Evolutionary conservation across 2,888 invertebrate species (phyloP).

Genomic region (Chrysopilus asiliformis): DNA sequence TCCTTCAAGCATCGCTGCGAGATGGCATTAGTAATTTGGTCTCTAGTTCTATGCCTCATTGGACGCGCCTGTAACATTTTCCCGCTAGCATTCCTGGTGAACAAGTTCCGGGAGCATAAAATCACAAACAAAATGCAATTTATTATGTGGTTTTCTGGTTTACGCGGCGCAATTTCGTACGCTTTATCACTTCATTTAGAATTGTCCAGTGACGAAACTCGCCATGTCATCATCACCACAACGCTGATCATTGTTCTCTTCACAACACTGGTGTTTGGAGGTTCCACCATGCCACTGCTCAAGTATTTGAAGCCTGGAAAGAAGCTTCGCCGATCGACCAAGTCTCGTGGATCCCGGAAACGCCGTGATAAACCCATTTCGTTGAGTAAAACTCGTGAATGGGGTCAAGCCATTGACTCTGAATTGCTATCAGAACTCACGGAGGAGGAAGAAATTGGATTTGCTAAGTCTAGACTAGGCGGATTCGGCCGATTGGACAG

Average conservation of each 20-base stretch:
- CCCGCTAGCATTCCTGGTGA: conserved; percentile 83
- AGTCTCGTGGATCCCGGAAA: conserved; percentile 34
- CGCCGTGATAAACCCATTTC: conserved; percentile 65
- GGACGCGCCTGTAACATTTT: conserved; percentile 96
- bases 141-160: conserved; percentile 98
- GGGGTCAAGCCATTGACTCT: conserved; percentile 90
- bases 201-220: conserved; percentile 75
- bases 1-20: conserved; percentile 91
- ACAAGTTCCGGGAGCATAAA: conserved; percentile 93
- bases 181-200: conserved; percentile 91
- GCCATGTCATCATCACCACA: conserved; percentile 93
- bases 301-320: conserved; percentile 62
- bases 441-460: conserved; percentile 78
- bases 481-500: conserved; percentile 88
- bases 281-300: conserved; percentile 92
- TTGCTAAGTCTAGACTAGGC: conserved; percentile 62
- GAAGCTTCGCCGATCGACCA: conserved; percentile 24
- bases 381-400: conserved; percentile 94
- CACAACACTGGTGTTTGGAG: conserved; percentile 89
- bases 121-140: conserved; percentile 98
- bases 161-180: conserved; percentile 95
- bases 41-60: conserved; percentile 77
- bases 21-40: conserved; percentile 86
- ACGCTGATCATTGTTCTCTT: conserved; percentile 96
- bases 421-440: conserved; percentile 87